Base-by-base conservation (phyloP, 2,113 vertebrate genomes). In the Eclectus roratus region DNA sequence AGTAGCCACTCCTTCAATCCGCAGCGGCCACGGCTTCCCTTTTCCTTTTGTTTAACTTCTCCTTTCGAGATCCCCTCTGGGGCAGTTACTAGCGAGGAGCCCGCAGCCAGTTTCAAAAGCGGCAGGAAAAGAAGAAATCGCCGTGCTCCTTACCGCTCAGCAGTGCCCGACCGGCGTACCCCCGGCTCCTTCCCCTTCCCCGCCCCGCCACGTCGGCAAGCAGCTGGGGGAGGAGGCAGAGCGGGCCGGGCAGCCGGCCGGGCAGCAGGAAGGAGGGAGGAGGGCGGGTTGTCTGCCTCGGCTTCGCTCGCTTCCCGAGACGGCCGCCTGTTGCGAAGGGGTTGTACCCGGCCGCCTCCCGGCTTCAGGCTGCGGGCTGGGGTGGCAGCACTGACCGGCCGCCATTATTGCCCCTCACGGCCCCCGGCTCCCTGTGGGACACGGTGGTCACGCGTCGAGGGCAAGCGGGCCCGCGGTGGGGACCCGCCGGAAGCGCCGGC, bases 151-250 rank as follows among this genome's bases (percentile, higher is more conserved):
- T 97, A 98, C 97, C 97, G 81, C 96, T 96, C 86, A 27, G 87
- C 70, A 88, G 92, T 71, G 37, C 73, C 52, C 43, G 4, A 31
- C 84, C 52, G 49, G 9, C 93, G 81, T 87, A 18, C 84, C 84
- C 65, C 77, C 72, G 1, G 23, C 46, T 50, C 18, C n/a, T 50
- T 47, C 49, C 39, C 47, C 49, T 63, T 60, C 93, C 72, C 97
- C 91, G 93, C 93, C 97, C 96, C 98, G 97, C 98, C 98, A 98
- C 97, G 98, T 98, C 98, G 91, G 95, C 98, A 98, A 98, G 83
- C 82, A 70, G 86, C 43, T 35, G 90, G 69, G 88, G 93, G 96
- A 70, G 96, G 96, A 95, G 91, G 95, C 89, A 65, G 93, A 80
- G 84, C 44, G 8, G 81, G 55, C 91, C 76, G 35, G 95, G 79